A percentile compares a stretch with the other conserved stretches of the same genome.
Conservation (phyloP, 2,797 vertebrate genomes). For the Gadopsis bispinosus region DNA sequence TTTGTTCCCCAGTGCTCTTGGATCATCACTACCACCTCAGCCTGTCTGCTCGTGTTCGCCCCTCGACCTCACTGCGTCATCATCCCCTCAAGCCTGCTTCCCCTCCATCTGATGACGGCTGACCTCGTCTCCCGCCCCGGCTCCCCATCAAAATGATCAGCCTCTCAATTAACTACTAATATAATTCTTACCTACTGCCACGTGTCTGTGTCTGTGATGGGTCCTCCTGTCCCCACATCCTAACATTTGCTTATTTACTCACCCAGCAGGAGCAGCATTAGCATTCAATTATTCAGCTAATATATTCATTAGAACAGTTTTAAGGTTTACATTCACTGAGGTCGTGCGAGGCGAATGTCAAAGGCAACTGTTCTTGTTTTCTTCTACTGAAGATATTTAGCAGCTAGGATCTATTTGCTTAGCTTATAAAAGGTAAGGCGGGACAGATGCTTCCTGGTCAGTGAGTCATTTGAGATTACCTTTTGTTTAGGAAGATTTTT, state of each 20-base stretch:
- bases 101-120: too few relatives aligned
- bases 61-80: too few relatives aligned
- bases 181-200: too few relatives aligned
- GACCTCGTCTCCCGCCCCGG: too few relatives aligned
- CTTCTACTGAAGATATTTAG: neutral
- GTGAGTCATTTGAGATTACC: neutral
- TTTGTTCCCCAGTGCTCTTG: too few relatives aligned
- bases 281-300: neutral
- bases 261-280: neutral
- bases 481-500: neutral
- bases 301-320: neutral
- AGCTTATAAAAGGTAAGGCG: neutral
- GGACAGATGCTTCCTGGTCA: neutral
- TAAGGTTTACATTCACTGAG: neutral
- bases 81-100: too few relatives aligned
- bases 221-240: too few relatives aligned
- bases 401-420: neutral
- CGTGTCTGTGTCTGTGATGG: too few relatives aligned
- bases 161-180: too few relatives aligned
- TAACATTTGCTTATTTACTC: neutral
- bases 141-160: too few relatives aligned
- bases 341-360: neutral
- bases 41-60: too few relatives aligned
- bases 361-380: neutral
- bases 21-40: too few relatives aligned